Percentiles rank a stretch among this genome's conserved stretches.
Conservation (phyloP, 2,113 vertebrate genomes). For the Brachyistius frenatus region DNA sequence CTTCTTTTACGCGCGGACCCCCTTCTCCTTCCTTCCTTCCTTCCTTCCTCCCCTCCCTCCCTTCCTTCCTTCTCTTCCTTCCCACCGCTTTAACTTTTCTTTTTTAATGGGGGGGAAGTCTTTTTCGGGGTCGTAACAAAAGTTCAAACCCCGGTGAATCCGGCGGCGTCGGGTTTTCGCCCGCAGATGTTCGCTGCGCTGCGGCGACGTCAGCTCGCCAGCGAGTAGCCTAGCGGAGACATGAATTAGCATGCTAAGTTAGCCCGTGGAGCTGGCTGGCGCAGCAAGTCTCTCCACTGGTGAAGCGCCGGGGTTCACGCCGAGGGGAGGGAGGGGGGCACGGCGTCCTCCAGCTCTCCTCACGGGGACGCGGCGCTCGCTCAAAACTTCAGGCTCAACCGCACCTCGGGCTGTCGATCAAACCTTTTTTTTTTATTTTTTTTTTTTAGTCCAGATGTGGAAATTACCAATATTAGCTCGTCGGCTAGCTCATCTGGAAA, state of each 20-base stretch:
- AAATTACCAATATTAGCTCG: too few species aligned
- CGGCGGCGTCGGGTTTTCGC: constrained; percentile 57
- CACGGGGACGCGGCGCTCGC: constrained; percentile 1
- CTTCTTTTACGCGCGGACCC: background rate
- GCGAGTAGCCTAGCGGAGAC: constrained; percentile 71
- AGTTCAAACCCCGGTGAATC: constrained; percentile 67
- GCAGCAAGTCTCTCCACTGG: constrained; percentile 59
- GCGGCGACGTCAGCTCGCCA: constrained; percentile 64
- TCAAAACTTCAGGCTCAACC: background rate
- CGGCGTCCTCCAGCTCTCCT: constrained; percentile 59
- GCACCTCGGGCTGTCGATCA: too few species aligned
- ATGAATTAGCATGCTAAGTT: constrained; percentile 79
- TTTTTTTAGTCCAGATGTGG: too few species aligned
- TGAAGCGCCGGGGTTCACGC: constrained; percentile 68
- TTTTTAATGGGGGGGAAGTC: constrained; percentile 34
- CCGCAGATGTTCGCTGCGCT: constrained; percentile 64
- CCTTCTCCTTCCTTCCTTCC: constrained; percentile 4
- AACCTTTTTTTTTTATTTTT: too few species aligned
- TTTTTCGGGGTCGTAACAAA: constrained; percentile 52
- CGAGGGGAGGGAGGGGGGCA: constrained; percentile 66
- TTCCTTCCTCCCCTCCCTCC: background rate
- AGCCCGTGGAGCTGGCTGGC: constrained; percentile 66
- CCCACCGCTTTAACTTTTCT: background rate
- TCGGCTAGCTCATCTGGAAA: too few species aligned
- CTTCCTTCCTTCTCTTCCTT: background rate